Base-by-base conservation (phyloP, 2,888 invertebrate species). In the Napeogenes sylphis region DNA sequence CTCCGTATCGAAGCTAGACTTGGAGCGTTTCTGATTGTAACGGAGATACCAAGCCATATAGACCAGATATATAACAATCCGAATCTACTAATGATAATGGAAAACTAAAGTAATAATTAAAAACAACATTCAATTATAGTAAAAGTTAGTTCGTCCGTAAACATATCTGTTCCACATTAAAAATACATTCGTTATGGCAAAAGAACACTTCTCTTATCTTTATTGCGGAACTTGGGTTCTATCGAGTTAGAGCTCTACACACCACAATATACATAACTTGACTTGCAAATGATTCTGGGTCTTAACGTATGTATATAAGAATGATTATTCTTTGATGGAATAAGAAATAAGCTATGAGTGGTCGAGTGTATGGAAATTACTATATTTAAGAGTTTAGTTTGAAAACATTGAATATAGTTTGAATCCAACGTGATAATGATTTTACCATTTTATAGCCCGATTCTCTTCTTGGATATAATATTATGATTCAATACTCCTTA, bases 171-270 rank as follows among this genome's bases (percentile, higher is more conserved):
- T 70, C 65, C 73, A 75, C 85, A 85, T 87, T 85, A 85, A 85
- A 82, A 84, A 85, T 76, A 78, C 83, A 85, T 85, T 85, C 82
- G 78, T 83, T 81, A 84, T 80, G 75, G 73, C 75, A 72, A 73
- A 76, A 71, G 73, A 79, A 79, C 80, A 83, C 83, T 81, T 78
- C 78, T 82, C 81, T 82, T 86, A 85, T 86, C 85, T 84, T 84
- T 84, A 85, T 83, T 80, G 80, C 66, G 71, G 70, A 85, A 86
- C 74, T 85, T 84, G 73, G 74, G 63, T 69, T 65, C 67, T 65
- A 67, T 67, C 61, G 65, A 65, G 63, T 67, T 63, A 63, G 67
- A 65, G 62, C 65, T 63, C 63, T 55, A 57, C 59, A 63, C 59
- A 58, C 59, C 53, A 62, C 56, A 56, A 58, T 51, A 53, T 53